phyloP scores from a whole-genome alignment of 2,113 vertebrate genomes.

The Columbina picui region DNA sequence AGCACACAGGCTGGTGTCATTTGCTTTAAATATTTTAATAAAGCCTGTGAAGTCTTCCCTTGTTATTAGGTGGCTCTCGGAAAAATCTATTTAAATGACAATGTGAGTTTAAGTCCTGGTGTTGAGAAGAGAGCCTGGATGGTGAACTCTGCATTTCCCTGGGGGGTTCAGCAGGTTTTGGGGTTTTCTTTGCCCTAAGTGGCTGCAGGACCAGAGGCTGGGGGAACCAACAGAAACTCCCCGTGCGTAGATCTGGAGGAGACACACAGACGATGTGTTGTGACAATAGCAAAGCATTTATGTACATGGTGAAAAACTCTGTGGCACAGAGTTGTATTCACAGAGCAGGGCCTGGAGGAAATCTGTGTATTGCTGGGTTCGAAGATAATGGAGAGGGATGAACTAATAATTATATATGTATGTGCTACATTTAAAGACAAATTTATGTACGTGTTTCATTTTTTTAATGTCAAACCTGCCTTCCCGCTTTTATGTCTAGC shows the following conservation, averaged over 20 bases:
- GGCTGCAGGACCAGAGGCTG: not conserved
- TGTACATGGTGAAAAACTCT: slow-evolving; percentile 11
- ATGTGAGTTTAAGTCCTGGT: not conserved
- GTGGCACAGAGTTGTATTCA: slow-evolving; percentile 17
- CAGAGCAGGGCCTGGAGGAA: slow-evolving; percentile 46
- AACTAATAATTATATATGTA: slow-evolving; percentile 37
- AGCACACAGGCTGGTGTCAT: slow-evolving; percentile 26
- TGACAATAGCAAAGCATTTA: slow-evolving; percentile 12
- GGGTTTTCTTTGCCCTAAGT: not conserved
- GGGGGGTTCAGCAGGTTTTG: not conserved
- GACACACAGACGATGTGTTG: not conserved
- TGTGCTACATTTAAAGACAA: not conserved
- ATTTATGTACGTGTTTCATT: not conserved
- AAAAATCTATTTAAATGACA: slow-evolving; percentile 30
- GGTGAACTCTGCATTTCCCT: slow-evolving; percentile 7
- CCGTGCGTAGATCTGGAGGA: not conserved
- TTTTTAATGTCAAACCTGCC: not conserved
- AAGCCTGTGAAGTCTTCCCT: slow-evolving; percentile 51
- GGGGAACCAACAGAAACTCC: not conserved
- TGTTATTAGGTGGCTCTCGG: not conserved
- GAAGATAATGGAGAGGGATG: slow-evolving; percentile 24
- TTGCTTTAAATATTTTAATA: slow-evolving; percentile 59
- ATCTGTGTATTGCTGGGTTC: not conserved
- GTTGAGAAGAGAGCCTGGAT: not conserved
- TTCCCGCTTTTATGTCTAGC: not conserved